Conservation (phyloP, 2,888 invertebrate species). For the Marronus borbonicus region DNA sequence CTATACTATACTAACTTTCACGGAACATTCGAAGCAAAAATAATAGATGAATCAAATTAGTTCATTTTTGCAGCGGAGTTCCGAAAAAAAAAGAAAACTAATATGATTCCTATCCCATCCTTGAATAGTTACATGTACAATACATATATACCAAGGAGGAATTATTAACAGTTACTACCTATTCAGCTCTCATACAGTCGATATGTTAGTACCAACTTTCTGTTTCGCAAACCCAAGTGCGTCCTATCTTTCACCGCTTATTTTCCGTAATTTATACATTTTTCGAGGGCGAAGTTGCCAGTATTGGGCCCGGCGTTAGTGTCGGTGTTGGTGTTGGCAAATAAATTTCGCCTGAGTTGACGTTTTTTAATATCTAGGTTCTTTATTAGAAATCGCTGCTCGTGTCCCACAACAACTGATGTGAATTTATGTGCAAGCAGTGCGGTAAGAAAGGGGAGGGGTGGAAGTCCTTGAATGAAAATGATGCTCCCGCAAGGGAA, state of each 20-base stretch:
- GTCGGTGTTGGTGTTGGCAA: conserved; percentile 37
- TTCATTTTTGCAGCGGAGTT: too few relatives aligned
- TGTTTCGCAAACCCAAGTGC: conserved; percentile 19
- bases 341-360: conserved; percentile 41
- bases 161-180: too few relatives aligned
- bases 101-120: too few relatives aligned
- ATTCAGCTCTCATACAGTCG: too few relatives aligned
- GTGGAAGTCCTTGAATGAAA: conserved; percentile 25
- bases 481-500: neutral
- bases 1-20: too few relatives aligned
- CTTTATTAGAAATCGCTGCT: conserved; percentile 46
- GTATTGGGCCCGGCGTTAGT: conserved; percentile 1
- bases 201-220: neutral
- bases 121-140: too few relatives aligned
- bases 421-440: conserved; percentile 41
- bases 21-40: too few relatives aligned
- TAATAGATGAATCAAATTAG: too few relatives aligned
- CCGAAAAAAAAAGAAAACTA: too few relatives aligned
- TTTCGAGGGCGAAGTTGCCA: conserved; percentile 17
- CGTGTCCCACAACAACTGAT: conserved; percentile 41
- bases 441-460: neutral
- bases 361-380: conserved; percentile 42
- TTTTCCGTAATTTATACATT: conserved; percentile 42
- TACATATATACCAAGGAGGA: too few relatives aligned
- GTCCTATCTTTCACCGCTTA: neutral